Percentiles rank a stretch among this genome's conserved stretches.
These are phyloP conservation scores for Chouioia cunea DNA, from an alignment of 2,888 invertebrate species.

Conservation along the genomic window DNA sequence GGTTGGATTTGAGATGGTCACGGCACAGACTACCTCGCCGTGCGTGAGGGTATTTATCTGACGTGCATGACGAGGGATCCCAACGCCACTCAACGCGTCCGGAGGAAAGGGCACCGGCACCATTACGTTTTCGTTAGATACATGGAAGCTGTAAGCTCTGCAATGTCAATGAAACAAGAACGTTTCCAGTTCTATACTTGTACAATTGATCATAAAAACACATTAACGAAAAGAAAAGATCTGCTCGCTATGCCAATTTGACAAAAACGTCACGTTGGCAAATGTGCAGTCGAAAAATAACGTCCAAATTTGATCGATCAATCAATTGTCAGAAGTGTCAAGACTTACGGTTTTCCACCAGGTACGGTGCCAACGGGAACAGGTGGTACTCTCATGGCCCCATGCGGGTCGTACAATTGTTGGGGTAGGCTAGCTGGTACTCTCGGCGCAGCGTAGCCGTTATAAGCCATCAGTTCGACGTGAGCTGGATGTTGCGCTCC, in stretches of 20 bases:
- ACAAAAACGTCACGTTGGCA: no score
- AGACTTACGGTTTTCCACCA: conserved; percentile 87
- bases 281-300: not conserved
- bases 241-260: no score
- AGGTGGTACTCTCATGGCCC: conserved; percentile 75
- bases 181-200: no score
- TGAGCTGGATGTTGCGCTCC: conserved; percentile 73
- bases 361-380: conserved; percentile 77
- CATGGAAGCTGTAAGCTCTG: conserved; percentile 95
- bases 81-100: conserved; percentile 91
- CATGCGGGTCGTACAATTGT: conserved; percentile 78
- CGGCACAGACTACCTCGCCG: conserved; percentile 97
- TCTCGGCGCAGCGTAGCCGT: conserved; percentile 73
- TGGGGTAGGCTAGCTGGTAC: conserved; percentile 70
- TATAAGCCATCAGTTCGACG: conserved; percentile 75
- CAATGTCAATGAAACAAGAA: conserved; percentile 59
- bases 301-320: no score
- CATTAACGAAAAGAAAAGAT: no score
- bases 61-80: conserved; percentile 91
- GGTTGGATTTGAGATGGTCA: conserved; percentile 93
- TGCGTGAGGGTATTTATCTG: conserved; percentile 93
- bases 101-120: conserved; percentile 94
- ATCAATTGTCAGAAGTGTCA: not conserved
- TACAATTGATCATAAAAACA: no score
- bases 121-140: conserved; percentile 87